These are phyloP conservation scores for Portevinia maculata DNA, from an alignment of 2,888 invertebrate species.

Conservation along the genomic window DNA sequence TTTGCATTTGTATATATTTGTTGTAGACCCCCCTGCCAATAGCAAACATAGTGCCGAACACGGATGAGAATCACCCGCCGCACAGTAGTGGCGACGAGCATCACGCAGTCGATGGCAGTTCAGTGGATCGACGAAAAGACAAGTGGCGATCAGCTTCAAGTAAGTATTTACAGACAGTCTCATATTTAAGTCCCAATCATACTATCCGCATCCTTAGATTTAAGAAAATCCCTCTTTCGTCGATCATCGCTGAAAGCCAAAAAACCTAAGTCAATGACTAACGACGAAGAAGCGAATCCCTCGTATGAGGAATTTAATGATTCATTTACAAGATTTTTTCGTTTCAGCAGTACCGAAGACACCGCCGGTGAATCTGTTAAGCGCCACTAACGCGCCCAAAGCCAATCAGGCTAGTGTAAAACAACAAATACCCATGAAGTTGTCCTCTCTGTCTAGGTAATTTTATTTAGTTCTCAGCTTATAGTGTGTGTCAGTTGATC, in stretches of 20 bases:
- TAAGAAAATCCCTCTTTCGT: constrained; percentile 73
- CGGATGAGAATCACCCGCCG: constrained; percentile 76
- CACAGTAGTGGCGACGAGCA: constrained; percentile 79
- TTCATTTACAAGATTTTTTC: constrained; percentile 67
- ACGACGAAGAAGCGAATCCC: constrained; percentile 24
- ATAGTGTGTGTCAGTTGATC: constrained; percentile 71
- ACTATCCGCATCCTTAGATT: constrained; percentile 44
- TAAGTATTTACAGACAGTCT: constrained; percentile 55
- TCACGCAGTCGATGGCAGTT: constrained; percentile 76
- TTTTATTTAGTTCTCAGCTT: constrained; percentile 45
- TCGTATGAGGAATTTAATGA: constrained; percentile 53
- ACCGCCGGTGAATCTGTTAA: constrained; percentile 89
- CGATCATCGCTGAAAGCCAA: constrained; percentile 71
- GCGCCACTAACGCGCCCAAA: constrained; percentile 91
- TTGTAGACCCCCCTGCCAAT: constrained; percentile 79
- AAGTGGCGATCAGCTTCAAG: constrained; percentile 82
- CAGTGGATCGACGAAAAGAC: constrained; percentile 82
- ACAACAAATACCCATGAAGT: constrained; percentile 94
- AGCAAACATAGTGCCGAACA: constrained; percentile 67
- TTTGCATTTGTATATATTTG: background rate
- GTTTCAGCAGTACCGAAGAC: constrained; percentile 82
- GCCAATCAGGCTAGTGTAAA: constrained; percentile 87
- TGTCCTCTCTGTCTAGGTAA: constrained; percentile 86
- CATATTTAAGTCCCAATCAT: background rate
- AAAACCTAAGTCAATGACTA: constrained; percentile 41